Base-by-base conservation (phyloP, 2,888 invertebrate species). In the Sylvicola cinctus region DNA sequence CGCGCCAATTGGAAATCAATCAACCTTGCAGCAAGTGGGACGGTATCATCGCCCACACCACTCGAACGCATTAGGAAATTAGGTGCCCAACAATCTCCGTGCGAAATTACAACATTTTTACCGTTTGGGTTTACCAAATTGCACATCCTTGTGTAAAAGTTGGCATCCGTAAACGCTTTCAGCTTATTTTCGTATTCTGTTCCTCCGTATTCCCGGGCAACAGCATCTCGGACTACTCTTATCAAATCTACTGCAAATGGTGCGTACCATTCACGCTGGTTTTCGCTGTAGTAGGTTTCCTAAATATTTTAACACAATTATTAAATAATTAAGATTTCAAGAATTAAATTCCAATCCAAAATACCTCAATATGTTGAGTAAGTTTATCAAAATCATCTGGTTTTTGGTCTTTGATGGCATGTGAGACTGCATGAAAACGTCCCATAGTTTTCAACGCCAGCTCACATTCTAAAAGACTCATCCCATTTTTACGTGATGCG, bases 21-120 rank as follows among this genome's bases (percentile, higher is more conserved):
- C 38, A 78, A 60, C 43, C 68, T 64, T 0, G 63, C 62, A 37
- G 61, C 60, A 4, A 52, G 55, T 42, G 61, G 58, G 31, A 33
- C 31, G 4, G 26, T 30, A 14, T 27, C 12, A 7, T 29, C 36
- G 11, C 31, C 31, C 35, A 38, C n/a, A 5, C 15, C 12, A 8
- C 52, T 43, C 34, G 59, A 58, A 29, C 64, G 63, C 7, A 65
- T 65, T 1, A 79, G 49, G 42, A 78, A 78, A 48, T 80, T 79
- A n/a, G 74, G 74, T 0, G 70, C 65, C 79, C 79, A 79, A 27
- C 68, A 67, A 47, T 80, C 79, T 0, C 78, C 79, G 38, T 79
- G 77, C 0, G 65, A 68, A 17, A 78, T 64, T 0, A 71, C 70
- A 1, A 66, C 61, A n/a, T 62, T 54, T 13, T 46, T 46, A 3